Base-by-base conservation (phyloP, 1,140 invertebrate genomes). In the Argopecten irradians region DNA sequence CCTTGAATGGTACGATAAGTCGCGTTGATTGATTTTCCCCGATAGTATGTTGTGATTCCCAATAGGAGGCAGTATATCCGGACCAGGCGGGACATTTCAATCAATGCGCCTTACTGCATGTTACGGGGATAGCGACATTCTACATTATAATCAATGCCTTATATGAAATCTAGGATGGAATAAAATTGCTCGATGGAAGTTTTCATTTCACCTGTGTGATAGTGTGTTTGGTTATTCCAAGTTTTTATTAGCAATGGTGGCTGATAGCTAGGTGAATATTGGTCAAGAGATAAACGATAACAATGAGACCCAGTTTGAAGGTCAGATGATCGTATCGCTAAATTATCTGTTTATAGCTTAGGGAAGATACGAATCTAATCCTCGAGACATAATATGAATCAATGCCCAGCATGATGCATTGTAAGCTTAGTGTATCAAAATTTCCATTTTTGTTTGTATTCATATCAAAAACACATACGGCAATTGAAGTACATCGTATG, bases 61-160 rank as follows among this genome's bases (percentile, higher is more conserved):
- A 71, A n/a, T 71, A 71, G 55, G 28, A n/a, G 28, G n/a, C 55
- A 3, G 55, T 28, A 71, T 71, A 28, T 71, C 55, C 55, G 55
- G 55, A 22, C 7, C 55, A 71, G 55, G 55, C 55, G 55, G 55
- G 55, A 71, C 55, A 71, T 71, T 71, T 71, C 55, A 71, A 71
- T 71, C 55, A 71, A 71, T 71, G 55, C 55, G 55, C 55, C 55
- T 71, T 71, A 71, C 55, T 71, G 55, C 55, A 71, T 71, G 55
- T 71, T 22, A 28, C n/a, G 22, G 55, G n/a, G 55, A 71, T 28
- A 71, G 7, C 5, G n/a, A 71, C 55, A 28, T 71, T 71, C n/a
- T n/a, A n/a, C 28, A 71, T 71, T 28, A 71, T 71, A 71, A 71
- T 71, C 55, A 71, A 71, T 71, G 28, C 1, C 5, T 11, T 7